Conservation (phyloP, 1,140 invertebrate species). For the Dermatophagoides farinae region DNA sequence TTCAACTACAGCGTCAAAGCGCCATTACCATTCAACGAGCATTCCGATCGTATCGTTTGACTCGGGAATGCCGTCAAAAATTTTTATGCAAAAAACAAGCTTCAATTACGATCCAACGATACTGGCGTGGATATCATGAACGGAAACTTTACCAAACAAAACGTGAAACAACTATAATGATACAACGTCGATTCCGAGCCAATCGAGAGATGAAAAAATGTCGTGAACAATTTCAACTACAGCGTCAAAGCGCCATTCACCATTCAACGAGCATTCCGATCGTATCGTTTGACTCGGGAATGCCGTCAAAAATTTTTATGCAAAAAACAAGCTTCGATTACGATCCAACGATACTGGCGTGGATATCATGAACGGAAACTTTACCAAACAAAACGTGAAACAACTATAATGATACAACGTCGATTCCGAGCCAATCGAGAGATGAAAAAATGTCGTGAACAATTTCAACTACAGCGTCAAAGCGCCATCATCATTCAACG, state of each 20-base stretch:
- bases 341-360: conserved; percentile 17
- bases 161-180: not conserved
- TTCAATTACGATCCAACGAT: conserved; percentile 18
- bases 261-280: conserved; percentile 18
- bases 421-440: conserved; percentile 6
- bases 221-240: not conserved
- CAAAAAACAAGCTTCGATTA: conserved; percentile 9
- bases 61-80: conserved; percentile 8
- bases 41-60: conserved; percentile 10
- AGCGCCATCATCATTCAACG: not conserved
- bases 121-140: conserved; percentile 12
- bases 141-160: not conserved
- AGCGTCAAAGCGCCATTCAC: conserved; percentile 14
- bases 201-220: not conserved
- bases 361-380: conserved; percentile 4
- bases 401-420: conserved; percentile 12
- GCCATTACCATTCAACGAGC: conserved; percentile 17
- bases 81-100: conserved; percentile 3
- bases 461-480: not conserved
- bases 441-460: not conserved
- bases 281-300: not conserved
- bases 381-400: not conserved
- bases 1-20: conserved; percentile 1
- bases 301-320: conserved; percentile 1
- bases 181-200: conserved; percentile 4